Evolutionary conservation across 2,113 vertebrate species (phyloP).

Genomic region (Sinocyclocheilus anshuiensis): DNA sequence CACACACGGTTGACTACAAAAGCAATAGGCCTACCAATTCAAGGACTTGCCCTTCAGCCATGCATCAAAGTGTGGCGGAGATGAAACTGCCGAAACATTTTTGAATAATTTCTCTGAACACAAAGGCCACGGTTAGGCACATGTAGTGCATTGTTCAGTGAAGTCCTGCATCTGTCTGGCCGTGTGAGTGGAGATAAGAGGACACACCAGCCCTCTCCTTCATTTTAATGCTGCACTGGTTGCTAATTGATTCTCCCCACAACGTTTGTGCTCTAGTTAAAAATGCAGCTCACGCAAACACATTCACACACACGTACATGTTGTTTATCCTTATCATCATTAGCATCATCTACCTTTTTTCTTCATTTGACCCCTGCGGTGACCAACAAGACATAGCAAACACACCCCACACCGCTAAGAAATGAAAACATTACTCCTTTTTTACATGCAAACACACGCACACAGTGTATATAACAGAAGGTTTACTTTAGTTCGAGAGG

Average conservation of each 20-base stretch:
- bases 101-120: constrained; percentile 5
- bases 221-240: constrained; percentile 8
- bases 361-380: background rate
- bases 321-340: constrained; percentile 4
- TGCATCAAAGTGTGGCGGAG: background rate
- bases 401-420: background rate
- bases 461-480: background rate
- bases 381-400: background rate
- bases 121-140: background rate
- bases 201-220: constrained; percentile 26
- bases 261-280: constrained; percentile 14
- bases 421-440: background rate
- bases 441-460: background rate
- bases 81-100: constrained; percentile 13
- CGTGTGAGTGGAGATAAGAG: constrained; percentile 37
- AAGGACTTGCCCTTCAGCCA: constrained; percentile 18
- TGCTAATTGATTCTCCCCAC: constrained; percentile 39
- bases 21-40: background rate
- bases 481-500: background rate
- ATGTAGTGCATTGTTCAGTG: background rate
- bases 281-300: background rate
- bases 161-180: constrained; percentile 21
- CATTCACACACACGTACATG: constrained; percentile 1
- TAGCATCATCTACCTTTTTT: constrained; percentile 15
- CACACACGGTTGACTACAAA: background rate